Conservation (phyloP, 2,113 vertebrate genomes). For the Osmerus eperlanus region DNA sequence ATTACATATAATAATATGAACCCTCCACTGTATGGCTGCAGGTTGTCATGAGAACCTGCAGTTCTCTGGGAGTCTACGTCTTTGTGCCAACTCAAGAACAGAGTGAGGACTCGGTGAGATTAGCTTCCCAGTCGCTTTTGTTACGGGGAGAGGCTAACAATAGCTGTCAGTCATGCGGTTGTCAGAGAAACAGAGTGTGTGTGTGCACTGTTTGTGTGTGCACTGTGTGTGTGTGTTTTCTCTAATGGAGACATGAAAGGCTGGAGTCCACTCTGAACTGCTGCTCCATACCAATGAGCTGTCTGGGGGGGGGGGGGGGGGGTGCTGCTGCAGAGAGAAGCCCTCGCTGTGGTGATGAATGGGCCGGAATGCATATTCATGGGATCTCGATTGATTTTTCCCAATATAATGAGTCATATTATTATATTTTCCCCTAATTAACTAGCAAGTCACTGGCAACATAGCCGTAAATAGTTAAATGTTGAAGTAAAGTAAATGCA, state of each 20-base stretch:
- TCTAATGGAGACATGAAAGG: neutral
- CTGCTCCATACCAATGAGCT: slow-evolving; percentile 56
- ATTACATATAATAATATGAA: too few relatives aligned
- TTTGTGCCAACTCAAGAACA: neutral
- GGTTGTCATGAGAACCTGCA: neutral
- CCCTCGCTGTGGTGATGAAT: too few relatives aligned
- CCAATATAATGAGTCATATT: too few relatives aligned
- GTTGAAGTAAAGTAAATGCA: too few relatives aligned
- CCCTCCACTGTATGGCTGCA: too few relatives aligned
- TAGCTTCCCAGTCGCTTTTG: slow-evolving; percentile 37
- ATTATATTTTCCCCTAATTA: too few relatives aligned
- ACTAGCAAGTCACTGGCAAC: too few relatives aligned
- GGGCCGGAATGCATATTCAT: too few relatives aligned
- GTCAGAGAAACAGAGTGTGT: slow-evolving; percentile 50
- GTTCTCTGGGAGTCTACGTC: neutral
- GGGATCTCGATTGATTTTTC: too few relatives aligned
- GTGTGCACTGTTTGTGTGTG: neutral
- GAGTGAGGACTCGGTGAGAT: slow-evolving; percentile 18
- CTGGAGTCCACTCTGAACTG: neutral
- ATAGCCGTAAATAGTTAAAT: too few relatives aligned
- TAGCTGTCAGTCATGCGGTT: slow-evolving; percentile 59
- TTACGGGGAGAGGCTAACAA: slow-evolving; percentile 46
- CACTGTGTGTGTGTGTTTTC: too few relatives aligned
- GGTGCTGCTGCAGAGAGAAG: too few relatives aligned
- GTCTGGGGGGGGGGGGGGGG: neutral